phyloP scores from a whole-genome alignment of 2,113 vertebrate genomes.

The Pseudorasbora parva region DNA sequence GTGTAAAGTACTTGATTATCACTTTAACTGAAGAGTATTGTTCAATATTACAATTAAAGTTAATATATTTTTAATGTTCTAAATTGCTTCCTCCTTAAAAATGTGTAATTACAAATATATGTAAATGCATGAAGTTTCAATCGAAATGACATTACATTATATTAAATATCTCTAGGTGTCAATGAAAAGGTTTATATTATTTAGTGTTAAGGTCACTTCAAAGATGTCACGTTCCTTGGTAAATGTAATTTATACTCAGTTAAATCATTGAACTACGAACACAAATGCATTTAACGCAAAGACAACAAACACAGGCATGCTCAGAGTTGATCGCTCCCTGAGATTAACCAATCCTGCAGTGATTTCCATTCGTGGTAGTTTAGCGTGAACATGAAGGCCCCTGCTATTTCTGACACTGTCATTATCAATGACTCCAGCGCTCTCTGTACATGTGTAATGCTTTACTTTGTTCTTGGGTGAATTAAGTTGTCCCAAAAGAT shows the following conservation, averaged over 20 bases:
- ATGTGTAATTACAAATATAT: too few relatives aligned
- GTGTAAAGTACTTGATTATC: too few relatives aligned
- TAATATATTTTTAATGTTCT: too few relatives aligned
- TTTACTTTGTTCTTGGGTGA: constrained; percentile 67
- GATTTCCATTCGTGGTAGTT: constrained; percentile 6
- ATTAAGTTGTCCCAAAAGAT: constrained; percentile 65
- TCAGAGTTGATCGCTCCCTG: background rate
- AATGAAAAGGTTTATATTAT: background rate
- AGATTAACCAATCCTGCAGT: background rate
- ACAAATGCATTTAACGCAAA: constrained; percentile 15
- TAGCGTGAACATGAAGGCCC: constrained; percentile 13
- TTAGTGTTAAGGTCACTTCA: background rate
- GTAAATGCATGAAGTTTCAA: too few relatives aligned
- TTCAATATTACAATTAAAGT: too few relatives aligned
- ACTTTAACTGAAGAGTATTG: too few relatives aligned
- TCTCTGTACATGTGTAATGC: constrained; percentile 64
- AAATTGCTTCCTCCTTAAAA: too few relatives aligned
- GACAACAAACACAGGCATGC: background rate
- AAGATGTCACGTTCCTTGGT: background rate
- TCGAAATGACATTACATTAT: too few relatives aligned
- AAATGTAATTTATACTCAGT: background rate
- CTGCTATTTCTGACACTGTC: constrained; percentile 18
- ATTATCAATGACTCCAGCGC: constrained; percentile 49
- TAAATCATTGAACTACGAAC: background rate
- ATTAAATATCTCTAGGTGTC: background rate